Evolutionary conservation across 2,888 invertebrate genomes (phyloP).

Genomic region (Amorpha juglandis): DNA sequence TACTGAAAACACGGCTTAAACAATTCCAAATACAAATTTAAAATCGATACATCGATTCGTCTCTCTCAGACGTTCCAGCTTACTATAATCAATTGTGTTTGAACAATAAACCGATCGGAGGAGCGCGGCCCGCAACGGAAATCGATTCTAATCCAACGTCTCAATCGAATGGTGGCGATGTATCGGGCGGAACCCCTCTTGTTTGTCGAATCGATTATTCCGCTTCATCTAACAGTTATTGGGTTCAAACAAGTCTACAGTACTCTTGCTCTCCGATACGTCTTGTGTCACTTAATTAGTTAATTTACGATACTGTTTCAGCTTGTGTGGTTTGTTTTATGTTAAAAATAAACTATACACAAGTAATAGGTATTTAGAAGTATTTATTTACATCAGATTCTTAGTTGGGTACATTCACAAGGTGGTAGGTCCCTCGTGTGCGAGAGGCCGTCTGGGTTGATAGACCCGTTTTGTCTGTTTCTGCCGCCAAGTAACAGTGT

Average conservation of each 20-base stretch:
- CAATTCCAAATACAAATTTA: not conserved
- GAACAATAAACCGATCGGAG: slow-evolving; percentile 5
- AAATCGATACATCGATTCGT: slow-evolving; percentile 16
- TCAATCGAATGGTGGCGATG: slow-evolving; percentile 58
- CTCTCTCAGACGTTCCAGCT: slow-evolving; percentile 7
- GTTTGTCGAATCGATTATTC: slow-evolving; percentile 82
- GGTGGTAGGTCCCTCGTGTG: too few relatives aligned
- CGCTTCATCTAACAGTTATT: slow-evolving; percentile 79
- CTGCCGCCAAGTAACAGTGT: too few relatives aligned
- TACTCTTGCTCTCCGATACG: slow-evolving; percentile 37
- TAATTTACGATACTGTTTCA: slow-evolving; percentile 25
- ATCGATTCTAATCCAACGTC: slow-evolving; percentile 63
- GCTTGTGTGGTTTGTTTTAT: slow-evolving; percentile 18
- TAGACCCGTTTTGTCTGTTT: too few relatives aligned
- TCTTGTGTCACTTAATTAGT: slow-evolving; percentile 28
- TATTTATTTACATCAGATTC: too few relatives aligned
- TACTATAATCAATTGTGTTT: slow-evolving; percentile 18
- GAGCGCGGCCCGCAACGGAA: slow-evolving; percentile 45
- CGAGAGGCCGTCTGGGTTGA: too few relatives aligned
- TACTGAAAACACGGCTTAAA: not conserved
- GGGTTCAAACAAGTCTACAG: slow-evolving; percentile 52
- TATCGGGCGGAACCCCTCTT: slow-evolving; percentile 74
- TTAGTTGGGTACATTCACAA: too few relatives aligned
- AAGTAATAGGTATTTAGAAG: too few relatives aligned
- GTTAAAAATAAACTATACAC: not conserved